These are phyloP conservation scores for Corythornis cristatus DNA, from an alignment of 2,113 vertebrate species.

Conservation along the genomic window DNA sequence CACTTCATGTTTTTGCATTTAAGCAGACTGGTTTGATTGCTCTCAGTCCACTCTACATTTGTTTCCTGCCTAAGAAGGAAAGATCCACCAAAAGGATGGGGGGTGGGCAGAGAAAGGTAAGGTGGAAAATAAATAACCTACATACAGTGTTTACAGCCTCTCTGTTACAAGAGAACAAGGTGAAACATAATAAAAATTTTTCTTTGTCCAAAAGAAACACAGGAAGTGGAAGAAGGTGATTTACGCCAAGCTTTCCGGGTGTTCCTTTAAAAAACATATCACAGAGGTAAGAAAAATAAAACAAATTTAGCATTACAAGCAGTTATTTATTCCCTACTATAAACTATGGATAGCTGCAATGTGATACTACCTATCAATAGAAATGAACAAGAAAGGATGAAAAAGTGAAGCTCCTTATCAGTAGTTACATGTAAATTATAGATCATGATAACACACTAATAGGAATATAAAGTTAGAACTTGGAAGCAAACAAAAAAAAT, in stretches of 20 bases:
- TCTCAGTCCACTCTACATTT: neutral
- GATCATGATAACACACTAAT: neutral
- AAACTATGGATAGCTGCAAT: neutral
- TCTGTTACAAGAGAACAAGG: neutral
- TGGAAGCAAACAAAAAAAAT: neutral
- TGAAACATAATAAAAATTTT: neutral
- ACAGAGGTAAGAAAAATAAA: neutral
- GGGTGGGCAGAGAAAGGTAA: neutral
- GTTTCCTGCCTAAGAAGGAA: neutral
- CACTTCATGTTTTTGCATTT: neutral
- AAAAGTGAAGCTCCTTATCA: neutral
- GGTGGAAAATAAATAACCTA: neutral
- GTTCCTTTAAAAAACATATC: neutral
- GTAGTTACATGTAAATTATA: neutral
- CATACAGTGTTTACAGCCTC: neutral
- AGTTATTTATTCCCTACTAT: neutral
- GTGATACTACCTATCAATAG: neutral
- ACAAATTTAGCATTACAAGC: neutral
- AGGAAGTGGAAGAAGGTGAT: neutral
- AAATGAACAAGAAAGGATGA: neutral
- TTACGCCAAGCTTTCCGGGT: neutral
- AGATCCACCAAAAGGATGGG: neutral
- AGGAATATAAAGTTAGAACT: neutral
- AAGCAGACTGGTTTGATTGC: neutral
- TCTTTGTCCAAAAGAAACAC: neutral